These are phyloP conservation scores for Poeciliopsis turneri DNA, from an alignment of 2,797 vertebrate genomes.

Conservation along the genomic window DNA sequence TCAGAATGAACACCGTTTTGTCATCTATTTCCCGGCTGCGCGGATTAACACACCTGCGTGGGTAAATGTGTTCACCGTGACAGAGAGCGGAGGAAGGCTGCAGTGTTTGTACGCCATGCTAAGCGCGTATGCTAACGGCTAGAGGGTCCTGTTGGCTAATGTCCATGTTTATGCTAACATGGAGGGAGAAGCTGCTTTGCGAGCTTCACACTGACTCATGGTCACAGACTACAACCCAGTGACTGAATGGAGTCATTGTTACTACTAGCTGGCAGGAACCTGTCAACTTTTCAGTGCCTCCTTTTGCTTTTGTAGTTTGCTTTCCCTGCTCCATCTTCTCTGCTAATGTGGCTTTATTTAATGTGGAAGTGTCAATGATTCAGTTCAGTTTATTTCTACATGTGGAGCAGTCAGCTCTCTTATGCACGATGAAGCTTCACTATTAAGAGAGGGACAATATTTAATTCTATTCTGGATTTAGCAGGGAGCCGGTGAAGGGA, in stretches of 20 bases:
- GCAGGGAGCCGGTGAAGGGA: no score
- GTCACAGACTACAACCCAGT: not conserved
- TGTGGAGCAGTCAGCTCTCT: no score
- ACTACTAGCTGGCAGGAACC: not conserved
- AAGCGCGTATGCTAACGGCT: not conserved
- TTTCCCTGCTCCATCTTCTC: no score
- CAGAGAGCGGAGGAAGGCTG: no score
- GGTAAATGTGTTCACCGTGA: conserved; percentile 54
- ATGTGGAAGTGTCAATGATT: no score
- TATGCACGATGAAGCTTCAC: no score
- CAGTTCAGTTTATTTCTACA: no score
- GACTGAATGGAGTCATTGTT: not conserved
- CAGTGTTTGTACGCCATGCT: conserved; percentile 14
- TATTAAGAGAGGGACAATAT: no score
- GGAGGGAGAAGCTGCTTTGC: conserved; percentile 5
- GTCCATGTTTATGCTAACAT: no score
- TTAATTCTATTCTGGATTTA: no score
- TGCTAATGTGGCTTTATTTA: no score
- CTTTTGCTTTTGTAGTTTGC: not conserved
- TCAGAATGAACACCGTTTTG: conserved; percentile 68
- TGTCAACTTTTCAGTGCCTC: not conserved
- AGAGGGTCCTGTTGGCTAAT: conserved; percentile 8
- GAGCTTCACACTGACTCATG: not conserved
- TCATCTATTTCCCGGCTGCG: conserved; percentile 57
- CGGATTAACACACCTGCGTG: conserved; percentile 32